Evolutionary conservation across 30 jellyfish, hydroid and myxozoan species (phyloP), one percentile per base, ranked within the genome.

Genomic region (Mastigias papua): DNA sequence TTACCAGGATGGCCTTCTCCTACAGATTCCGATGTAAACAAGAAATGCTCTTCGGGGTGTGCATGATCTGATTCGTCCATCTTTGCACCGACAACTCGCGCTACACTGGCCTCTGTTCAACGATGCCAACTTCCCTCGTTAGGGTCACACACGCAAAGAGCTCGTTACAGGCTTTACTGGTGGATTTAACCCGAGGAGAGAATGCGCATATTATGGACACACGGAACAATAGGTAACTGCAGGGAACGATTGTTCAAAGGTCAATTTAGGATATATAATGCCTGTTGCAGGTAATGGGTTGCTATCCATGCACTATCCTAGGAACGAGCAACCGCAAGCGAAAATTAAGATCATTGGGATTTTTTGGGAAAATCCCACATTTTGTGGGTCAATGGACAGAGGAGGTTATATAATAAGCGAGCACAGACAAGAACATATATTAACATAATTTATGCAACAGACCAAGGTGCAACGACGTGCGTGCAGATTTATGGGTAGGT

Each of bases 1-100:
- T 16, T 80, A 95, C 99, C 99, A 67, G 98, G 98, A 77, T 92
- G 99, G 27, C 99, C 99, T 77, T 96, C 99, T 31, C 99, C 97
- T 20, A 96, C 99, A 23, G 99, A 96, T 73, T 96, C 99, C 0
- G 99, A 96, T 28, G 99, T 96, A 82, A 96, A 96, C 13, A 96
- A 93, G 66, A 96, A 96, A 48, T 77, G 89, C 51, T 72, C 87
- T 25, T 86, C 90, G 25, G 95, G 89, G 23, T 48, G 90, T n/a
- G 76, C 73, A 46, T 76, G 93, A 54, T 73, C 93, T 13, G 93
- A 87, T 34, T 84, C 93, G 74, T 84, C 93, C 93, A 84, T 84
- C 46, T 84, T 62, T 51, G 54, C 54, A 42, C 54, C 13, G 13
- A 15, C 13, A 15, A 4, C 54, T 42, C n/a, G 54, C 7, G 54